These are phyloP conservation scores for Lepisosteus osseus DNA, from an alignment of 2,113 vertebrate genomes.

Conservation along the genomic window DNA sequence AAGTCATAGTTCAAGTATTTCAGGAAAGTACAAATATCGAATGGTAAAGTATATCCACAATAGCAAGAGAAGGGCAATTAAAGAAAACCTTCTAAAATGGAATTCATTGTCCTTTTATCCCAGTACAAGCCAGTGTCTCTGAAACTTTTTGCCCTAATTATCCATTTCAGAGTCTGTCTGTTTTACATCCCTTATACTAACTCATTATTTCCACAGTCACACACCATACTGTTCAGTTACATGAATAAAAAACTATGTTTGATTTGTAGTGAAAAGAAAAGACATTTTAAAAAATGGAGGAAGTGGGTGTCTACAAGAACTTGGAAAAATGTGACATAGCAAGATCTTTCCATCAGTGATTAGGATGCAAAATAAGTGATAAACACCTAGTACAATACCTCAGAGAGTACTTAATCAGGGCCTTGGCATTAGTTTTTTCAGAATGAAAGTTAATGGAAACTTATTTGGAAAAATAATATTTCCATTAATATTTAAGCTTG, in stretches of 20 bases:
- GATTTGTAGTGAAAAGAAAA: constrained; percentile 57
- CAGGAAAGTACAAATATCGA: constrained; percentile 47
- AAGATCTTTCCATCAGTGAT: no score
- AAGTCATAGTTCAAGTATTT: constrained; percentile 47
- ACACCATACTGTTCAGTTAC: constrained; percentile 56
- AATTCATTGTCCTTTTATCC: constrained; percentile 68
- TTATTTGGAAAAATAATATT: no score
- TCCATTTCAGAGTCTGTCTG: constrained; percentile 70
- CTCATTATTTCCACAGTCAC: constrained; percentile 64
- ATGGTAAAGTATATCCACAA: constrained; percentile 43
- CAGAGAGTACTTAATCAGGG: no score
- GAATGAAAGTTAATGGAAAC: no score
- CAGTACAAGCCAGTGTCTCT: constrained; percentile 56
- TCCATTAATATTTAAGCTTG: no score
- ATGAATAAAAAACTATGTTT: constrained; percentile 67
- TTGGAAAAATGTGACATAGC: no score
- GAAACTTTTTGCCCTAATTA: constrained; percentile 77
- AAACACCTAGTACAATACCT: no score
- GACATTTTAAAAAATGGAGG: constrained; percentile 38
- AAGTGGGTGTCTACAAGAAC: constrained; percentile 15
- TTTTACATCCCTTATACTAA: constrained; percentile 60
- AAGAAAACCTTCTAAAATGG: constrained; percentile 51
- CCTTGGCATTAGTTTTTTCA: no score
- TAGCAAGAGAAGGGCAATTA: constrained; percentile 55
- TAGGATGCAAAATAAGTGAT: no score